Evolutionary conservation across 1,140 invertebrate species (phyloP).

Genomic region (Sinonovacula constricta): DNA sequence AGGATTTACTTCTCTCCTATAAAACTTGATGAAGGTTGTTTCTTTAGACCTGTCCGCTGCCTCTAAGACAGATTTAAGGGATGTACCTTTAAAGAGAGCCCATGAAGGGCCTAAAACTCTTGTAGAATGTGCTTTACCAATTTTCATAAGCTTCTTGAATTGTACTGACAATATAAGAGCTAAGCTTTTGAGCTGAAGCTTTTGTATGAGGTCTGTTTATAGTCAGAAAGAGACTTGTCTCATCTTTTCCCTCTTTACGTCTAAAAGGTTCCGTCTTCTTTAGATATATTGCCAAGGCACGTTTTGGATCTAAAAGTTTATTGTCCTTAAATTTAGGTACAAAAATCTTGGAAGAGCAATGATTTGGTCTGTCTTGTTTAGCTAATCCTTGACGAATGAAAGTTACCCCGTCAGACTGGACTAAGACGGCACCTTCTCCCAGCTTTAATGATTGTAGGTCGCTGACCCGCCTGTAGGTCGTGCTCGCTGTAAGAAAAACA

Average conservation of each 20-base stretch:
- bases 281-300: conserved; percentile 29
- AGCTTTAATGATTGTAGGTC: conserved; percentile 24
- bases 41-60: conserved; percentile 17
- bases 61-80: background rate
- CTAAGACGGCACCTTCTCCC: conserved; percentile 21
- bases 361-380: conserved; percentile 43
- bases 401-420: conserved; percentile 28
- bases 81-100: conserved; percentile 24
- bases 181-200: conserved; percentile 15
- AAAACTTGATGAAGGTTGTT: background rate
- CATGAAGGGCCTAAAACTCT: conserved; percentile 24
- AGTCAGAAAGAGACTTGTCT: conserved; percentile 35
- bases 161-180: conserved; percentile 8
- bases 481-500: conserved; percentile 21
- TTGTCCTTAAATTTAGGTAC: conserved; percentile 25
- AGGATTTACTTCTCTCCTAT: background rate
- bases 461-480: conserved; percentile 27
- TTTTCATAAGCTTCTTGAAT: conserved; percentile 24
- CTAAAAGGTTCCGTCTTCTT: conserved; percentile 44
- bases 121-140: conserved; percentile 11
- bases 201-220: conserved; percentile 41
- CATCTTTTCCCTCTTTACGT: conserved; percentile 4
- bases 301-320: conserved; percentile 45
- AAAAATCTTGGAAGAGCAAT: conserved; percentile 30
- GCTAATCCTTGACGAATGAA: conserved; percentile 32